Evolutionary conservation across 2,113 vertebrate species (phyloP).

Genomic region (Herpailurus yagouaroundi): DNA sequence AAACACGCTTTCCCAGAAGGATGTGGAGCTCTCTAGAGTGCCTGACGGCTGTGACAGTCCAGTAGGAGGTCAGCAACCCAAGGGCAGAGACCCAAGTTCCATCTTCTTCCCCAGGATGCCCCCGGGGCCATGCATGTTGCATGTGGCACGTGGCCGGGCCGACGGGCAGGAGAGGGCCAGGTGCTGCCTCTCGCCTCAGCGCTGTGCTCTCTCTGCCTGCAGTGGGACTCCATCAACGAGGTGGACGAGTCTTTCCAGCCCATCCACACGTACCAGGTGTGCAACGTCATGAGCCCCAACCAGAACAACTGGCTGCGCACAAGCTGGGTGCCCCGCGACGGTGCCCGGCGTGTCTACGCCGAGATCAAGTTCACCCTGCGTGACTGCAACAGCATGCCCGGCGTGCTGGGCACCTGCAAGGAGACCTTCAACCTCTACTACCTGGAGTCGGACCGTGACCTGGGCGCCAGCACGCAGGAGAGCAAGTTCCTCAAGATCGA

Average conservation of each 20-base stretch:
- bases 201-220: conserved; percentile 51
- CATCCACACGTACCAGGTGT: conserved; percentile 98
- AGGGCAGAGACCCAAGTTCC: background rate
- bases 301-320: conserved; percentile 99
- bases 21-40: background rate
- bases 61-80: background rate
- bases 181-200: background rate
- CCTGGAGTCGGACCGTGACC: conserved; percentile 93
- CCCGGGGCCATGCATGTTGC: rapidly evolving
- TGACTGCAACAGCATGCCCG: conserved; percentile 99
- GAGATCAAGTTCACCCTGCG: conserved; percentile 97
- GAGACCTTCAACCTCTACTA: conserved; percentile 99
- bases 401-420: conserved; percentile 97
- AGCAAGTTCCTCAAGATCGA: conserved; percentile 97
- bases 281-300: conserved; percentile 97
- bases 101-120: background rate
- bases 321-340: conserved; percentile 93
- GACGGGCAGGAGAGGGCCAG: background rate
- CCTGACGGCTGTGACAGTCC: background rate
- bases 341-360: conserved; percentile 93
- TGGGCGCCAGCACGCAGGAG: conserved; percentile 91
- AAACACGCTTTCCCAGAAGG: background rate
- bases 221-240: conserved; percentile 99
- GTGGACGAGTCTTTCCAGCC: conserved; percentile 97
- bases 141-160: rapidly evolving